Base-by-base conservation (phyloP, 2,888 invertebrate species). In the Baccha elongata region DNA sequence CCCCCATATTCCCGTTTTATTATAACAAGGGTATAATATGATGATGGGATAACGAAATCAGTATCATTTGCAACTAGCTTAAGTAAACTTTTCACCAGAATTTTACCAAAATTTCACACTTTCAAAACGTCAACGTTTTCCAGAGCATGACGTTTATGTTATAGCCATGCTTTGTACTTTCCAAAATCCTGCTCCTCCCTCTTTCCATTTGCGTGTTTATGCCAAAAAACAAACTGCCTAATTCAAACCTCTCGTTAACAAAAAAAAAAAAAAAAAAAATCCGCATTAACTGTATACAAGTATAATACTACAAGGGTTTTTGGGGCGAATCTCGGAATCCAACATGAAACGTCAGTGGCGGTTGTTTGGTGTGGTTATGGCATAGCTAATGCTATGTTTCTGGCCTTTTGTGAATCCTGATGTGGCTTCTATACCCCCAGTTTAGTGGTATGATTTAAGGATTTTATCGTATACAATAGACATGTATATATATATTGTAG, bases 371-470 rank as follows among this genome's bases (percentile, higher is more conserved):
- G 80, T 53, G 69, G 80, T 74, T 64, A 53, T 53, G 40, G 60
- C 65, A 58, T 13, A 58, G 40, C 37, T 23, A 58, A 58, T 67
- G 44, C 80, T 60, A 69, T 65, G 75, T 71, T 80, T 80, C 48
- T 74, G n/a, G 80, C 74, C 74, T 80, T 44, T 81, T 71, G 75
- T 60, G 52, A 37, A 75, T 75, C 44, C 69, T 75, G n/a, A n/a
- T n/a, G 71, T 65, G 80, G 80, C 64, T 75, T 60, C 50, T 52
- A 37, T 52, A 44, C 60, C 50, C n/a, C 42, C 44, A 44, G 60
- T 60, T 60, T 44, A 71, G 69, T 69, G 65, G 68, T 69, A 81
- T 71, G 80, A 81, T 81, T 75, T 75, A 71, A 69, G 80, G 80
- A 75, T 81, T 81, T 80, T 17, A 64, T 55, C 55, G 35, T 46